phyloP scores from a whole-genome alignment of 1,140 invertebrate genomes.

The Armadillidium nasatum region DNA sequence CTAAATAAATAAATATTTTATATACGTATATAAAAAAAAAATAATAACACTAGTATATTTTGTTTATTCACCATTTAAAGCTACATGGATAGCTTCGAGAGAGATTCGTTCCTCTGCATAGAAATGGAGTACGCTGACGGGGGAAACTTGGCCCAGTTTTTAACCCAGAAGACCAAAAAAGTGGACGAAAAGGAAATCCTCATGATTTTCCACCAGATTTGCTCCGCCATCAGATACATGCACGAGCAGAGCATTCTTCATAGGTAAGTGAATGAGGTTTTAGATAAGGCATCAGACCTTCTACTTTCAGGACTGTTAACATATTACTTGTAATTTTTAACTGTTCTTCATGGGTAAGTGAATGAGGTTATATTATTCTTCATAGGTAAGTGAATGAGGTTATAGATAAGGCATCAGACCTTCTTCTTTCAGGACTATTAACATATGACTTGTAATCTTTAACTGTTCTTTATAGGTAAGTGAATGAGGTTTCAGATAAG shows the following conservation, averaged over 20 bases:
- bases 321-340: too few relatives aligned
- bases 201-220: slow-evolving; percentile 64
- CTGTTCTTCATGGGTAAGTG: not conserved
- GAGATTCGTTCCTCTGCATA: slow-evolving; percentile 67
- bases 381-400: slow-evolving; percentile 56
- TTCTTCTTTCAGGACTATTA: too few relatives aligned
- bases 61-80: too few relatives aligned
- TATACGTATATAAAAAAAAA: too few relatives aligned
- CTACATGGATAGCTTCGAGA: slow-evolving; percentile 71
- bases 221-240: slow-evolving; percentile 65
- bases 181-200: slow-evolving; percentile 62
- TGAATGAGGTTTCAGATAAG: too few relatives aligned
- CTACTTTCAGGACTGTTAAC: too few relatives aligned
- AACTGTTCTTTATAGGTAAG: not conserved
- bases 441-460: too few relatives aligned
- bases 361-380: slow-evolving; percentile 55
- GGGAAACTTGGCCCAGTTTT: slow-evolving; percentile 64
- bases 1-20: too few relatives aligned
- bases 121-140: slow-evolving; percentile 79
- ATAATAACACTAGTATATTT: too few relatives aligned
- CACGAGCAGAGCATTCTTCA: slow-evolving; percentile 69
- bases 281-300: too few relatives aligned
- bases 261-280: slow-evolving; percentile 51
- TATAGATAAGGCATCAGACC: too few relatives aligned
- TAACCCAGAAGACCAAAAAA: slow-evolving; percentile 51